These are phyloP conservation scores for Paradoxurus hermaphroditus DNA, from an alignment of 2,113 vertebrate species.

Conservation along the genomic window DNA sequence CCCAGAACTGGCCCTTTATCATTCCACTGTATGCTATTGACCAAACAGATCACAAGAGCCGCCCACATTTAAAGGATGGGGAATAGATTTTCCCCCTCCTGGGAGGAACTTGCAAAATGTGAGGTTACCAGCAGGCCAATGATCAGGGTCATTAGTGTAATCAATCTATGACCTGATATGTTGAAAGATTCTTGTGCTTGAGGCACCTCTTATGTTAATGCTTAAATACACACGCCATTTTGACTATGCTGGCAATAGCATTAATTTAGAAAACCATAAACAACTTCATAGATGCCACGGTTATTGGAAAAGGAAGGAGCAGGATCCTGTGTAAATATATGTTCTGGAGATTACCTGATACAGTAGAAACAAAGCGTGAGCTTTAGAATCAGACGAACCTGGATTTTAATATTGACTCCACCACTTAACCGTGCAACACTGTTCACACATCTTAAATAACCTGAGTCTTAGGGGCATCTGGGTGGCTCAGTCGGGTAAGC, in stretches of 20 bases:
- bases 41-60: background rate
- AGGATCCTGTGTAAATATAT: background rate
- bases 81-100: background rate
- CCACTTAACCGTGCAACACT: background rate
- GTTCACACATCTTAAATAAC: background rate
- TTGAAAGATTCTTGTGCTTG: background rate
- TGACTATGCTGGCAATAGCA: background rate
- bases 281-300: background rate
- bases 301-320: background rate
- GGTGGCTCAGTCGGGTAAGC: too few relatives aligned
- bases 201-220: background rate
- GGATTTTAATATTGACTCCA: background rate
- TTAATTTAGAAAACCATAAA: conserved; percentile 7
- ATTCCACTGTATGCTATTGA: background rate
- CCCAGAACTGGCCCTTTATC: background rate
- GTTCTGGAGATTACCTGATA: background rate
- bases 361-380: background rate
- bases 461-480: background rate
- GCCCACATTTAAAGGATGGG: background rate
- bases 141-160: background rate
- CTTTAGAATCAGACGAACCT: background rate
- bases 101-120: background rate
- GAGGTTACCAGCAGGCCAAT: background rate
- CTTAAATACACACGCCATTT: background rate
- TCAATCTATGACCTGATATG: background rate